Base-by-base conservation (phyloP, 92 coral and sea anemone species). In the Palythoa grandis region DNA sequence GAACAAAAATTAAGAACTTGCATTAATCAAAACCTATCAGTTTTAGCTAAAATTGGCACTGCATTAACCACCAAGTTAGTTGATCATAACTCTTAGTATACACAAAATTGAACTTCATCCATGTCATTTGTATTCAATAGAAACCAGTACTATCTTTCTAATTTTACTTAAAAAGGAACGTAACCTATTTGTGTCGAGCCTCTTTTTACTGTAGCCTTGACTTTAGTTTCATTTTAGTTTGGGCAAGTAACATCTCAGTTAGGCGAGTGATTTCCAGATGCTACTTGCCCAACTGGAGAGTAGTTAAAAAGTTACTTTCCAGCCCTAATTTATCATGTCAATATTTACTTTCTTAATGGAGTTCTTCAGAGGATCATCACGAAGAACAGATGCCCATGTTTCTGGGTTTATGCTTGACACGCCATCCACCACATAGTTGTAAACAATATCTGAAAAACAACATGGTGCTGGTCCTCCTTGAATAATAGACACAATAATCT, bases 401-500 rank as follows among this genome's bases (percentile, higher is more conserved):
- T 87, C 88, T 65, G 86, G 74, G n/a, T 83, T 50, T 17, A 91
- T 82, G 78, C 94, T 86, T 48, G 76, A 87, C 70, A 91, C 80
- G 25, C 94, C 94, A 88, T 89, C 87, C 72, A 91, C 92, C 60
- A 91, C 83, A 70, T 82, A 91, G 82, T 86, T 83, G 83, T 78
- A 91, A 23, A 87, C 91, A 40, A 74, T 86, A 4, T 89, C 78
- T 20, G 88, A 90, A 13, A 93, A 85, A 86, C 89, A 92, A 79
- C 89, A 86, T 86, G 91, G 95, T 54, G 92, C 90, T 86, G 92
- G 89, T 48, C 92, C 92, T 66, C 92, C 92, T 86, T 90, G 92
- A 74, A 90, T 54, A 68, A 92, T 72, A 12, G 92, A 78, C 47
- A 88, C 92, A 83, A 89, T 89, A 52, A 92, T 39, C 39, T 89